These are phyloP conservation scores for Bambusicola thoracicus DNA, from an alignment of 2,113 vertebrate species.

Conservation along the genomic window DNA sequence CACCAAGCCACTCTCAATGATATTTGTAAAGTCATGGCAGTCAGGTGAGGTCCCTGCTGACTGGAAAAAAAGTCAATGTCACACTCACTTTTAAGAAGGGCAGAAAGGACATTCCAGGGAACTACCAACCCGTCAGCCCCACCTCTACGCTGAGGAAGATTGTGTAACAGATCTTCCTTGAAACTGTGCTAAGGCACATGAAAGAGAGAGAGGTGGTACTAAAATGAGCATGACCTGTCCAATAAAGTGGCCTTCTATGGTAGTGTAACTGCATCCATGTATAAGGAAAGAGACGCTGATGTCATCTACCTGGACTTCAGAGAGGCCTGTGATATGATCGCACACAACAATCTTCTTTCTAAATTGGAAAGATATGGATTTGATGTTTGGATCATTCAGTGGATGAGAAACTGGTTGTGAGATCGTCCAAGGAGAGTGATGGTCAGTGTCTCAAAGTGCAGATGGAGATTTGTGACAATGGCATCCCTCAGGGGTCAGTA, in stretches of 20 bases:
- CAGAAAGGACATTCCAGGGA: neutral
- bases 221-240: neutral
- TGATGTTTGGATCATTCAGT: neutral
- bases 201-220: neutral
- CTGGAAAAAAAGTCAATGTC: neutral
- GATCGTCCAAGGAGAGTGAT: no score
- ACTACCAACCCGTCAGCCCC: neutral
- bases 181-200: neutral
- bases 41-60: neutral
- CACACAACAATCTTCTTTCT: neutral
- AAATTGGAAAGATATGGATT: neutral
- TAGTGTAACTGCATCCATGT: neutral
- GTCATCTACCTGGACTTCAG: neutral
- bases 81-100: neutral
- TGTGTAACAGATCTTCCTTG: neutral
- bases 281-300: neutral
- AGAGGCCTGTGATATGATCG: neutral
- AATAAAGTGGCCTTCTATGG: neutral
- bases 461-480: neutral
- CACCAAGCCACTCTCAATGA: neutral
- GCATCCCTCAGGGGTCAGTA: neutral
- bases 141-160: neutral
- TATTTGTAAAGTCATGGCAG: neutral
- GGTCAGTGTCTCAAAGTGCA: no score
- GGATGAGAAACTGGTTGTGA: neutral